Evolutionary conservation across 2,113 vertebrate genomes (phyloP).

Genomic region (Atlantisia rogersi): DNA sequence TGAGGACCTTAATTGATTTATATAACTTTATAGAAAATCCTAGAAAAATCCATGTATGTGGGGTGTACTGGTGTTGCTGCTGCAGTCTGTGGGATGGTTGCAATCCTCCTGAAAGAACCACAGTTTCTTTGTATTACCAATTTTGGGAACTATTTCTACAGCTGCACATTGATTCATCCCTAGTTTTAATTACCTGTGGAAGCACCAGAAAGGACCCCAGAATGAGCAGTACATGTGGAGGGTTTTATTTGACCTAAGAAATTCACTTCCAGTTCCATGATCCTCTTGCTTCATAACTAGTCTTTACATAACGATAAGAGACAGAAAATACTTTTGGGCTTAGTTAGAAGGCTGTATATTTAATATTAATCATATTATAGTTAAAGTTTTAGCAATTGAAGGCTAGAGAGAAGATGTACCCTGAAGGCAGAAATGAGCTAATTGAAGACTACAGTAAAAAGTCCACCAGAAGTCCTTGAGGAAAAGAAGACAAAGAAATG

Average conservation of each 20-base stretch:
- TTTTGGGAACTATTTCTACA: background rate
- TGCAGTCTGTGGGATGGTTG: background rate
- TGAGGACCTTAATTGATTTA: background rate
- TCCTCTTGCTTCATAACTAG: background rate
- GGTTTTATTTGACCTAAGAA: background rate
- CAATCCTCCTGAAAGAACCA: background rate
- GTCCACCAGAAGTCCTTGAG: background rate
- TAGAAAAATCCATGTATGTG: background rate
- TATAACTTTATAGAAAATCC: background rate
- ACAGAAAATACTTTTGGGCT: background rate
- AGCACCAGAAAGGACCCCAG: background rate
- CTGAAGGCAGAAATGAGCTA: conserved; percentile 28
- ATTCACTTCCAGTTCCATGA: background rate
- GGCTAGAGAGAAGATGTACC: background rate
- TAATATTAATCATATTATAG: conserved; percentile 20
- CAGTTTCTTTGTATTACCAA: background rate
- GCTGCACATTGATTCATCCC: background rate
- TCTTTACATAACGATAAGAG: conserved; percentile 1
- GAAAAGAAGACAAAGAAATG: background rate
- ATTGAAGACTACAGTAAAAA: background rate
- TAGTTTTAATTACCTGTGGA: background rate
- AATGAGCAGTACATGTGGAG: background rate
- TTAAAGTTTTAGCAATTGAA: conserved; percentile 17
- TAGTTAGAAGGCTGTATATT: conserved; percentile 22
- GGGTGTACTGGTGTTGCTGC: background rate